These are phyloP conservation scores for Galaxea fascicularis DNA, from an alignment of 92 coral and sea anemone species.

Conservation along the genomic window DNA sequence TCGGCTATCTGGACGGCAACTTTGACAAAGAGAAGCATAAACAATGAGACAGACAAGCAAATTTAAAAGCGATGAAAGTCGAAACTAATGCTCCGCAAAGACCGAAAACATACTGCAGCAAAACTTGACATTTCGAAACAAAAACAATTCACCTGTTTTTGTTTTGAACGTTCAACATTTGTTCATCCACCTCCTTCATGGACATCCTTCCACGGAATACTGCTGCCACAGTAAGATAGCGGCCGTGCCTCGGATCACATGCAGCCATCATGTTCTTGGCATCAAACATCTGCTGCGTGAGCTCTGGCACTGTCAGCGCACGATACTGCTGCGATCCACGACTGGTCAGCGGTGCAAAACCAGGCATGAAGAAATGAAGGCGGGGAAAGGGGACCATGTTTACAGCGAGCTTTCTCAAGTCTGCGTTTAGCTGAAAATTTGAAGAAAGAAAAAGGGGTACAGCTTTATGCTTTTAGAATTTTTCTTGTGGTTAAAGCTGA, in stretches of 20 bases:
- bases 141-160: conserved; percentile 57
- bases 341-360: conserved; percentile 96
- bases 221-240: conserved; percentile 92
- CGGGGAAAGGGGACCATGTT: conserved; percentile 99
- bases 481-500: too few relatives aligned
- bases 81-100: too few relatives aligned
- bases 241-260: conserved; percentile 93
- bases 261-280: conserved; percentile 97
- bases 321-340: conserved; percentile 95
- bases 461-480: too few relatives aligned
- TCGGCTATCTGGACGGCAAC: too few relatives aligned
- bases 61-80: too few relatives aligned
- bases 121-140: neutral
- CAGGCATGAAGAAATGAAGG: conserved; percentile 96
- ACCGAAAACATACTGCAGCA: neutral
- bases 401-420: conserved; percentile 89
- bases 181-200: conserved; percentile 97
- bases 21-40: too few relatives aligned
- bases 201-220: conserved; percentile 98
- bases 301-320: conserved; percentile 85
- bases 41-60: too few relatives aligned
- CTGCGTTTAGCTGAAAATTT: conserved; percentile 79
- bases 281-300: conserved; percentile 90
- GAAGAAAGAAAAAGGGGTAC: too few relatives aligned
- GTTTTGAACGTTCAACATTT: conserved; percentile 91